Evolutionary conservation across 2,888 invertebrate genomes (phyloP), one percentile per base, ranked within the genome.

Genomic region (Limenitis camilla): DNA sequence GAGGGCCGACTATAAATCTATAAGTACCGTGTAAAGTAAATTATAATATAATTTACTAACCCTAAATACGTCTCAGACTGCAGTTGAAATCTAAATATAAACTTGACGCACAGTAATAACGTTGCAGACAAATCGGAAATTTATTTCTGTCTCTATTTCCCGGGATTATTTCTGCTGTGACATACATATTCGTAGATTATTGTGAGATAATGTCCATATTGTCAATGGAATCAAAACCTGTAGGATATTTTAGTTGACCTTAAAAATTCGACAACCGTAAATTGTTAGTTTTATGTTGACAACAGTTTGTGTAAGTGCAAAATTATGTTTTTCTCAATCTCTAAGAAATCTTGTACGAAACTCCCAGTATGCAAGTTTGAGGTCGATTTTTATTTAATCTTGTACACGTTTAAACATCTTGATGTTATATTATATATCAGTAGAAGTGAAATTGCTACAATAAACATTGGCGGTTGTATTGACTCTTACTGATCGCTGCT

Each of bases 401-500:
- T 19, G 19, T 19, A 19, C 3, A 1, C 19, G 19, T 2, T 19
- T 19, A 2, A 19, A 19, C 3, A 3, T 19, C 3, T 19, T 19
- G 19, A 19, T 19, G 3, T 19, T 3, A 19, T 19, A 19, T 19
- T 19, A 19, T 19, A 19, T 19, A 19, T 52, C 46, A 64, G 19
- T 19, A 19, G 19, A 19, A 61, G 56, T 63, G 55, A 64, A 74
- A 78, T 77, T 76, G 73, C 68, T 77, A 75, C 71, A 71, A 75
- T 78, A 76, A 78, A 79, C 74, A 78, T 55, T 55, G 31, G 36
- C 38, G 43, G 58, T 54, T 53, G 53, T 81, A 76, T 80, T 81
- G 80, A 82, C 80, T 72, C 68, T 70, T 64, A 74, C 73, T 81
- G 76, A 83, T 82, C 72, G 69, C 61, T 55, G 66, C 66, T 58